Evolutionary conservation across 2,797 vertebrate genomes (phyloP), one percentile per base, ranked within the genome.

Genomic region (Nannoperca obscura): DNA sequence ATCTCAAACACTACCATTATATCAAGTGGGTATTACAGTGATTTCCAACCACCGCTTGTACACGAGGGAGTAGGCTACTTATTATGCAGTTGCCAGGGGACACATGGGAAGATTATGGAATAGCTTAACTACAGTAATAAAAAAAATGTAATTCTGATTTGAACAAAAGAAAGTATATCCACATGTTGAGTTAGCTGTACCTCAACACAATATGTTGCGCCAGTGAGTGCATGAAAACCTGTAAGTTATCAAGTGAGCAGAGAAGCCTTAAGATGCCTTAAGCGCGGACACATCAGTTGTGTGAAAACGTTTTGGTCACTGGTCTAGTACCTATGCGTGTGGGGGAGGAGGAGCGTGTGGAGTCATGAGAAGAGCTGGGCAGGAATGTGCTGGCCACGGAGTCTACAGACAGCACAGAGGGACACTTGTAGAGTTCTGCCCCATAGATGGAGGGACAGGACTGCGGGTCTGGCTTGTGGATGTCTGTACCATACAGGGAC

Each of bases 301-400:
- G 36, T 38, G n/a, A 30, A 38, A 40, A 17, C 13, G 14, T 17
- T 17, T 15, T 1, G 50, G 10, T 10, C 17, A 13, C 17, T 53
- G 7, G 22, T 44, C 1, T 71, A 47, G 79, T 86, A 96, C 95
- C 96, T 60, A 96, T 95, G 50, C 94, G 94, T n/a, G 95, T 96
- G 63, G 90, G 83, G 66, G 95, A 96, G 40, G 86, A 68, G 30
- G 90, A 92, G 69, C 81, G 82, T 7, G 60, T 83, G 40, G 89
- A 92, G 78, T 92, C 93, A 1, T 86, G 89, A 38, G 89, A 90
- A 32, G 92, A 92, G 78, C 93, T 94, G 0, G 95, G 93, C 62
- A 95, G 89, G 74, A 93, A 91, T 60, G 94, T 95, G 85, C 95
- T 95, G 70, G 91, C 93, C 72, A 93, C 86, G 0, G 94, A 95